phyloP scores from a whole-genome alignment of 2,888 invertebrate genomes.

The Mylabris sibirica region DNA sequence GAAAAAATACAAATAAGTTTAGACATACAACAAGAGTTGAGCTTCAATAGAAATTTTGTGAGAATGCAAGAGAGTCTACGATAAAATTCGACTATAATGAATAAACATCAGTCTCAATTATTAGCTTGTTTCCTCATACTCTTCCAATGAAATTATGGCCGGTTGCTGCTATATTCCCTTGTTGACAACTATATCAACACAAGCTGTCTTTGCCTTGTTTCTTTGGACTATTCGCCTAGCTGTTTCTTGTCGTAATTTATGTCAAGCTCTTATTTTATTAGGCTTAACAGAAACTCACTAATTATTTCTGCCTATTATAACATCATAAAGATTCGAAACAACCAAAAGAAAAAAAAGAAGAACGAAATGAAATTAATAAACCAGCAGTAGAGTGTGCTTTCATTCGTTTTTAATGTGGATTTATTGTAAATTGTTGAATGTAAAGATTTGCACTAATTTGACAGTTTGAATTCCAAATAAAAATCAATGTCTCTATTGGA shows the following conservation, averaged over 20 bases:
- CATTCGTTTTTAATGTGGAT: not conserved
- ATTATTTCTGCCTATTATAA: not conserved
- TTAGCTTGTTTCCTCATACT: slow-evolving; percentile 1
- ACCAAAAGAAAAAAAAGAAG: not conserved
- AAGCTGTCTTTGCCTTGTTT: slow-evolving; percentile 9
- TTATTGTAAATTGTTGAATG: not conserved
- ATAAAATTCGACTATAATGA: not conserved
- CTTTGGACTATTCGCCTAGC: slow-evolving; percentile 7
- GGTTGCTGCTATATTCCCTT: not conserved
- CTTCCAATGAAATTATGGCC: slow-evolving; percentile 1
- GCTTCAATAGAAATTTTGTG: too few species aligned
- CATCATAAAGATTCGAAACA: not conserved
- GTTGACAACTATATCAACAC: slow-evolving; percentile 10
- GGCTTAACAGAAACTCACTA: not conserved
- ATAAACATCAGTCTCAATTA: slow-evolving; percentile 10
- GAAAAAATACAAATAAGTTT: too few species aligned
- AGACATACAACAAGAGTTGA: too few species aligned
- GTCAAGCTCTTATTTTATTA: slow-evolving; percentile 4
- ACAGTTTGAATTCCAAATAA: not conserved
- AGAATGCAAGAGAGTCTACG: not conserved
- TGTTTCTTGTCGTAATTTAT: slow-evolving; percentile 11
- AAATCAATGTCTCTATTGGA: not conserved
- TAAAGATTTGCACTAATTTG: not conserved
- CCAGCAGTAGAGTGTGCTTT: not conserved
- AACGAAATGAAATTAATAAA: too few species aligned